A percentile compares a stretch with the other conserved stretches of the same genome.
phyloP scores from a whole-genome alignment of 2,888 invertebrate species.

The Melipona beecheii region DNA sequence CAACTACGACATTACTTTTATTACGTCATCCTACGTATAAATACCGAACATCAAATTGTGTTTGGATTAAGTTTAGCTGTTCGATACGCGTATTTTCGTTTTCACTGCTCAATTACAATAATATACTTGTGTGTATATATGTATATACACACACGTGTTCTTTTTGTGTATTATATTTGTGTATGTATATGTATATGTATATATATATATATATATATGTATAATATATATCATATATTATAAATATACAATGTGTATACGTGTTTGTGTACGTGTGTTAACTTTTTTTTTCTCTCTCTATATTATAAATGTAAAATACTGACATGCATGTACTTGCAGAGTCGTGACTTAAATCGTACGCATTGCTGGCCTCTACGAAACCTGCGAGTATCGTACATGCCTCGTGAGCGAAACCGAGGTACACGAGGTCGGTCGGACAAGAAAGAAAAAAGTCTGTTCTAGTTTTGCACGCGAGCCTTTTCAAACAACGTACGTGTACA shows the following conservation, averaged over 20 bases:
- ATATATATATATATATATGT: not conserved
- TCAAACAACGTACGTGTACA: slow-evolving; percentile 13
- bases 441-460: not conserved
- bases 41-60: slow-evolving; percentile 59
- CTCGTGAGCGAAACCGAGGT: slow-evolving; percentile 18
- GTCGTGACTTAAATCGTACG: slow-evolving; percentile 58
- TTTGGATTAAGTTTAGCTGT: slow-evolving; percentile 21
- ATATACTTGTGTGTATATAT: slow-evolving; percentile 38
- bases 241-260: slow-evolving; percentile 35
- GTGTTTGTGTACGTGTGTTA: slow-evolving; percentile 33
- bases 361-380: slow-evolving; percentile 32
- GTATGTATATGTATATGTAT: not conserved
- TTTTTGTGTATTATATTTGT: not conserved
- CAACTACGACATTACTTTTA: slow-evolving; percentile 70
- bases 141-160: not conserved
- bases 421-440: slow-evolving; percentile 13
- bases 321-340: slow-evolving; percentile 68
- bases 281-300: slow-evolving; percentile 29
- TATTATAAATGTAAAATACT: slow-evolving; percentile 71
- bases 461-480: not conserved
- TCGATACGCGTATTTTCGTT: slow-evolving; percentile 60
- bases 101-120: slow-evolving; percentile 61
- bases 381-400: slow-evolving; percentile 21
- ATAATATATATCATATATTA: slow-evolving; percentile 49
- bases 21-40: slow-evolving; percentile 69